phyloP scores from a whole-genome alignment of 2,888 invertebrate genomes.

The Cheilosia impressa region DNA sequence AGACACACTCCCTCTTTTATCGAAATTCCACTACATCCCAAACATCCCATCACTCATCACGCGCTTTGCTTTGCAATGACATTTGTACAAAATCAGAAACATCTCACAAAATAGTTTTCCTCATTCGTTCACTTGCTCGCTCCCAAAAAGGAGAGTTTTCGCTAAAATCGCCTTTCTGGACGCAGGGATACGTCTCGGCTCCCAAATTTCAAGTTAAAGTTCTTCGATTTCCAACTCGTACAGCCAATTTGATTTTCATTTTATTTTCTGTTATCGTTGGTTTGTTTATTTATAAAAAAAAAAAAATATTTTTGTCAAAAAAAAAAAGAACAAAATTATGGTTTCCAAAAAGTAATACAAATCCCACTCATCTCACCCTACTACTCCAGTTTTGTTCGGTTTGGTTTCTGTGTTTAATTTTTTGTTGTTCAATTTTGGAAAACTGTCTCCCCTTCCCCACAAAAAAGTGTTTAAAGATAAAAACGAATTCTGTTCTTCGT shows the following conservation, averaged over 20 bases:
- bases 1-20: conserved; percentile 12
- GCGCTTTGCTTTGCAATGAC: conserved; percentile 42
- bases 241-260: background rate
- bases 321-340: conserved; percentile 24
- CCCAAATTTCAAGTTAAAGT: conserved; percentile 29
- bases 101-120: conserved; percentile 35
- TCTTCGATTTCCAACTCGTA: conserved; percentile 3
- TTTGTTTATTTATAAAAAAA: conserved; percentile 22
- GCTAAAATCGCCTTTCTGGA: conserved; percentile 56
- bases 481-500: conserved; percentile 15
- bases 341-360: conserved; percentile 13
- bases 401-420: conserved; percentile 14
- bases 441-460: conserved; percentile 7
- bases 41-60: conserved; percentile 49
- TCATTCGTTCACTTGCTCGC: conserved; percentile 65
- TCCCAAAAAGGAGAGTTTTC: conserved; percentile 70
- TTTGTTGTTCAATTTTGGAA: conserved; percentile 44
- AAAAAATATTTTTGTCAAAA: background rate
- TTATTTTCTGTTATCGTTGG: background rate
- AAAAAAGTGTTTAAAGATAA: conserved; percentile 16
- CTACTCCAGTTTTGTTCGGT: conserved; percentile 56
- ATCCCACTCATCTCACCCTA: conserved; percentile 4
- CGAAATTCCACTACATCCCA: conserved; percentile 39
- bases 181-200: conserved; percentile 61
- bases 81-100: conserved; percentile 48